Conservation (phyloP, 2,797 vertebrate genomes). For the Sciaenops ocellatus region DNA sequence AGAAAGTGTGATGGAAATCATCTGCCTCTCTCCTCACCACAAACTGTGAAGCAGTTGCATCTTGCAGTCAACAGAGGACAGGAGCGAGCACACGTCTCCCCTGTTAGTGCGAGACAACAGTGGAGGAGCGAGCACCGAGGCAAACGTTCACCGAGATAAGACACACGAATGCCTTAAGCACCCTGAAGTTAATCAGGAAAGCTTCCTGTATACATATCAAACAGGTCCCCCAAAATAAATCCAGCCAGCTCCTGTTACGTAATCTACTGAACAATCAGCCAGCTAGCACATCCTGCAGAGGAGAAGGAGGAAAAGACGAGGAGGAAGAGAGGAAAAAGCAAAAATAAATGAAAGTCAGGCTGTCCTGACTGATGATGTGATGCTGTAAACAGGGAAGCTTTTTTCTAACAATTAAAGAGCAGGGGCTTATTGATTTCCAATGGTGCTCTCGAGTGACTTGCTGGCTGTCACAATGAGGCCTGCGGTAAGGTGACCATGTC, state of each 20-base stretch:
- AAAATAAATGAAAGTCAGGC: conserved; percentile 81
- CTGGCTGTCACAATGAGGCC: conserved; percentile 89
- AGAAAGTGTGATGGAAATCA: background rate
- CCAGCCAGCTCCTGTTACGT: conserved; percentile 62
- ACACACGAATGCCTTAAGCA: conserved; percentile 54
- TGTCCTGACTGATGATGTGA: conserved; percentile 85
- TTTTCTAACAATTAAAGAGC: conserved; percentile 89
- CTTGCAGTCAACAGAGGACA: conserved; percentile 52
- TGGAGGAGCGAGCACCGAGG: conserved; percentile 32
- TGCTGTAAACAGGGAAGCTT: conserved; percentile 81
- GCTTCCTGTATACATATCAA: conserved; percentile 69
- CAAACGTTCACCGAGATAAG: conserved; percentile 58
- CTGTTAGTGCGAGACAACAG: conserved; percentile 35
- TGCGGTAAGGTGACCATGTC: conserved; percentile 92
- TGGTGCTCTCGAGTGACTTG: conserved; percentile 90
- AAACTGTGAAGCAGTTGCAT: conserved; percentile 17
- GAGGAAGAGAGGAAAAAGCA: conserved; percentile 47
- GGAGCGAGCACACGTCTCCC: conserved; percentile 22
- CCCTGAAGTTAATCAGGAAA: conserved; percentile 67
- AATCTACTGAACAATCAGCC: conserved; percentile 74
- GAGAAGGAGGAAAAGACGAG: conserved; percentile 19
- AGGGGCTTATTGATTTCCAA: conserved; percentile 93
- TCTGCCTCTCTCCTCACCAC: background rate
- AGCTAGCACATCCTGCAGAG: conserved; percentile 55
- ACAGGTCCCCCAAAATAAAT: conserved; percentile 58